Evolutionary conservation across 2,113 vertebrate genomes (phyloP).

Genomic region (Plestiodon gilberti): DNA sequence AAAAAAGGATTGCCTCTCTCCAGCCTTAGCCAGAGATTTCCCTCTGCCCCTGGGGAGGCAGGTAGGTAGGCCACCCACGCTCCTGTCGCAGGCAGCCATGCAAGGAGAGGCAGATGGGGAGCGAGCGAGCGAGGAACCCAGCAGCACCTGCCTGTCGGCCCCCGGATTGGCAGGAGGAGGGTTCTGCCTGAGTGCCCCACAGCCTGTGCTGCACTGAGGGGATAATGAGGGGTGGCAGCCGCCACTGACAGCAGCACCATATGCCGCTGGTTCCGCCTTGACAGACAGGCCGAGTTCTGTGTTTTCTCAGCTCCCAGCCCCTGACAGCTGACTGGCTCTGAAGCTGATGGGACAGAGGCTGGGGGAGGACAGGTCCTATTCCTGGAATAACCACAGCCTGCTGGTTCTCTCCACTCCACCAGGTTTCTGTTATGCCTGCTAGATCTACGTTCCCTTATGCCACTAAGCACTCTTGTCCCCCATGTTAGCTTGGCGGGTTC

Average conservation of each 20-base stretch:
- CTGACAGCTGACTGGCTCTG: too few species aligned
- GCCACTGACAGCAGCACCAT: not conserved
- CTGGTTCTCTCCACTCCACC: too few species aligned
- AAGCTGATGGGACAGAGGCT: not conserved
- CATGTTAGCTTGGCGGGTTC: too few species aligned
- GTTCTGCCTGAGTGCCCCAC: not conserved
- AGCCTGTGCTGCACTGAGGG: rapidly evolving
- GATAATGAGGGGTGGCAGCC: constrained; percentile 3
- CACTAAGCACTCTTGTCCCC: too few species aligned
- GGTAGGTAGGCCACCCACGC: not conserved
- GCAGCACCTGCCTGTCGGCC: not conserved
- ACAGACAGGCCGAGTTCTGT: rapidly evolving
- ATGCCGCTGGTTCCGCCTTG: not conserved
- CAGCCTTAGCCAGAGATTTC: too few species aligned
- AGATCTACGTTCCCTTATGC: too few species aligned
- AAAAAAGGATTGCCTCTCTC: not conserved
- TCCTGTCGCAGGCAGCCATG: not conserved
- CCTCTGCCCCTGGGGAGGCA: not conserved
- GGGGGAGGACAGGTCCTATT: not conserved
- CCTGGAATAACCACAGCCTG: too few species aligned
- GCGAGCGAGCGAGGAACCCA: rapidly evolving
- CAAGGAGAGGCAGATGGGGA: not conserved
- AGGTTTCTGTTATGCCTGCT: too few species aligned
- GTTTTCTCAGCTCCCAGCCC: not conserved
- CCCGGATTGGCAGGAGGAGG: not conserved